Base-by-base conservation (phyloP, 2,113 vertebrate species). In the Urocitellus parryii region DNA sequence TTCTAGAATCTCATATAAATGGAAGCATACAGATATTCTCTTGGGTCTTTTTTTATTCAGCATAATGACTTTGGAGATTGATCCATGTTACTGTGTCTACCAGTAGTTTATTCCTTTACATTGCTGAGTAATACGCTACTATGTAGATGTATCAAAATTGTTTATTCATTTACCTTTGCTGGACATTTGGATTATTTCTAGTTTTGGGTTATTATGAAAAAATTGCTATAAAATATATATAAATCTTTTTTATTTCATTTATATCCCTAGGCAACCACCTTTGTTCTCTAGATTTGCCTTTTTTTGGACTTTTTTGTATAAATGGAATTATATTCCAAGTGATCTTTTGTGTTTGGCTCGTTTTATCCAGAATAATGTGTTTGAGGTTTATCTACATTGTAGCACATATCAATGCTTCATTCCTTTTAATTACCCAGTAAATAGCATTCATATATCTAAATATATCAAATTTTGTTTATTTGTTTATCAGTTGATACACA, bases 11-110 rank as follows among this genome's bases (percentile, higher is more conserved):
- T 90, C 24, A 29, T 65, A 4, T 88, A 76, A 78, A n/a, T 34
- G 7, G 74, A 89, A 88, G 29, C 61, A 37, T n/a, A 22, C 4
- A 5, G 3, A 17, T 58, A 18, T 32, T 34, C 34, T 73, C 37
- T 20, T 78, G 65, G 37, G 10, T 90, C 80, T 95, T 81, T 91
- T 94, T 89, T 89, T 22, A 91, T 20, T 85, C 6, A 65, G 51
- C 37, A 67, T 76, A 58, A 42, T 74, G 11, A 13, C 61, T 92
- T 93, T 86, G 92, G 37, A 74, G 67, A 63, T 37, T 92, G 45
- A 24, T 65, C 42, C 22, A 7, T 25, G 34, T 72, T 12, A 7
- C 79, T 12, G 6, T 18, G 16, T 22, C 9, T 65, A 32, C 45
- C 45, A 53, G 6, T 67, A 73, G 24, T 67, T 68, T 51, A 2